phyloP scores from a whole-genome alignment of 2,113 vertebrate species.

The Colossoma macropomum region DNA sequence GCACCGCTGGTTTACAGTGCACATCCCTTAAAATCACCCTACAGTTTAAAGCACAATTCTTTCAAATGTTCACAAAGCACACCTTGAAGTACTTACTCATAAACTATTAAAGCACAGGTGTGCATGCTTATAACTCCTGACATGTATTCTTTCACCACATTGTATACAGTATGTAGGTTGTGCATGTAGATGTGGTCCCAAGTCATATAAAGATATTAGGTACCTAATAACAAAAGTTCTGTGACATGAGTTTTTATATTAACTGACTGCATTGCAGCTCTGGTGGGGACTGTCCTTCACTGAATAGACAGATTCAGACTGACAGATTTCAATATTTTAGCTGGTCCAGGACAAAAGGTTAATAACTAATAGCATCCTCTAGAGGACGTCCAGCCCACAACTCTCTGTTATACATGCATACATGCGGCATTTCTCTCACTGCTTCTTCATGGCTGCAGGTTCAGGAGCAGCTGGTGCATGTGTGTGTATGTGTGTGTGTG shows the following conservation, averaged over 20 bases:
- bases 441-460: neutral
- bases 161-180: neutral
- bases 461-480: conserved; percentile 16
- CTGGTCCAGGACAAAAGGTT: neutral
- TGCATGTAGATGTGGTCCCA: neutral
- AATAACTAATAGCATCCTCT: neutral
- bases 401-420: neutral
- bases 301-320: too few species aligned
- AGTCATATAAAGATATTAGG: neutral
- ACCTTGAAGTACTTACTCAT: too few species aligned
- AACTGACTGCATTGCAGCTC: too few species aligned
- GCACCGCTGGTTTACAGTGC: neutral
- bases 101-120: neutral
- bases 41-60: neutral
- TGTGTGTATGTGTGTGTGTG: neutral
- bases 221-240: neutral
- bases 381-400: neutral
- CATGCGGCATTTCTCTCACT: neutral
- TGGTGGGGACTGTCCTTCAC: too few species aligned
- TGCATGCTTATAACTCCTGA: neutral
- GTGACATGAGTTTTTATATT: too few species aligned
- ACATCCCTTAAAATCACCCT: neutral
- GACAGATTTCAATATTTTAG: too few species aligned
- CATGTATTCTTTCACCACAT: neutral
- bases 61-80: neutral